Evolutionary conservation across 1,140 invertebrate species (phyloP).

Genomic region (Caenorhabditis latens): DNA sequence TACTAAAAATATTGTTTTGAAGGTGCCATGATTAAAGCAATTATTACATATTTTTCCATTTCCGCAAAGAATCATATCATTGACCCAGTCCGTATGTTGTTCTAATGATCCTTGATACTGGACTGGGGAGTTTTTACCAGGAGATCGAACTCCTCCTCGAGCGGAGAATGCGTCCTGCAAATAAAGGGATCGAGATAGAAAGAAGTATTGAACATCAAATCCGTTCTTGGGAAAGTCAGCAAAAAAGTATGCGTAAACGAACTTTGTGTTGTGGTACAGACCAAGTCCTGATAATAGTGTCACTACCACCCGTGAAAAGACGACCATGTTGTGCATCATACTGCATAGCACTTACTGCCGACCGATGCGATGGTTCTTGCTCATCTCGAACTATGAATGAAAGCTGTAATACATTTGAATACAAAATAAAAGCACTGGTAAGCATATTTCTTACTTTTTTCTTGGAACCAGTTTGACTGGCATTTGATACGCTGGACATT

Average conservation of each 20-base stretch:
- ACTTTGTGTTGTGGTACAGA: constrained; percentile 79
- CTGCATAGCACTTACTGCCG: constrained; percentile 95
- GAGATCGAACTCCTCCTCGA: constrained; percentile 12
- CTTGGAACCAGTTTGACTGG: constrained; percentile 65
- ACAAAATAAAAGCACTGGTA: background rate
- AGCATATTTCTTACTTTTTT: constrained; percentile 41
- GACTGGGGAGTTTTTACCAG: constrained; percentile 78
- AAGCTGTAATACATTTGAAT: constrained; percentile 55
- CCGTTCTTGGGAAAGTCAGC: background rate
- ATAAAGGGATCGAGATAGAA: too few species aligned
- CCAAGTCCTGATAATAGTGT: constrained; percentile 98
- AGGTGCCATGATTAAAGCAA: background rate
- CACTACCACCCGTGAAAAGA: constrained; percentile 95
- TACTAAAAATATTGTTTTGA: constrained; percentile 81
- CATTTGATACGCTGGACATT: background rate
- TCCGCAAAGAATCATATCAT: constrained; percentile 97
- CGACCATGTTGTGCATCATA: constrained; percentile 88
- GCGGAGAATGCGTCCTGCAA: constrained; percentile 59
- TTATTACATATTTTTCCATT: constrained; percentile 89
- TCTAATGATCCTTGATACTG: constrained; percentile 84
- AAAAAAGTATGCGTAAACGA: background rate
- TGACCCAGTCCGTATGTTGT: constrained; percentile 99
- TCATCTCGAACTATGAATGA: constrained; percentile 98
- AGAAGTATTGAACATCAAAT: background rate
- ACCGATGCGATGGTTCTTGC: constrained; percentile 91